These are phyloP conservation scores for Petrocephalus schoutedeni DNA, from an alignment of 2,797 vertebrate genomes.

Conservation along the genomic window DNA sequence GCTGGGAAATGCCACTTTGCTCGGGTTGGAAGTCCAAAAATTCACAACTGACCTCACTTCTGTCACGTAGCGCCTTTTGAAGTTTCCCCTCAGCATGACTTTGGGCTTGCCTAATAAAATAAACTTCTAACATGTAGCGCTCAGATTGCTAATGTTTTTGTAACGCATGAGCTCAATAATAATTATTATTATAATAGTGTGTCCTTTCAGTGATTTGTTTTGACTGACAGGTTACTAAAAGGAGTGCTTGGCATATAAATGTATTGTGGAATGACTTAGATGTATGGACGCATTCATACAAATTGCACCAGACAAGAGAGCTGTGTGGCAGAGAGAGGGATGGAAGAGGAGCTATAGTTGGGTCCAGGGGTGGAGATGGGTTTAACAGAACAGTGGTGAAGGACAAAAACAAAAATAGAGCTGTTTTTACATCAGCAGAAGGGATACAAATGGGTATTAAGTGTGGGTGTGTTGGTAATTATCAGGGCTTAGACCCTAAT, in stretches of 20 bases:
- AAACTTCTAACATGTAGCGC: background rate
- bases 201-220: background rate
- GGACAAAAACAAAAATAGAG: background rate
- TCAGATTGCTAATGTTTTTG: background rate
- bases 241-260: background rate
- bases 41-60: constrained; percentile 1
- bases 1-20: background rate
- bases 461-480: background rate
- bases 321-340: background rate
- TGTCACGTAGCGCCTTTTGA: background rate
- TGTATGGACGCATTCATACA: background rate
- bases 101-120: background rate
- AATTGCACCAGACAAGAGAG: background rate
- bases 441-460: background rate
- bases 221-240: background rate
- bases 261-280: background rate
- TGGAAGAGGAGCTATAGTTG: background rate
- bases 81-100: background rate
- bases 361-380: background rate
- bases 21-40: background rate
- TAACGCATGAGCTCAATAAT: constrained; percentile 1
- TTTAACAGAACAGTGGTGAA: background rate
- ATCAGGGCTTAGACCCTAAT: background rate
- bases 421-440: background rate
- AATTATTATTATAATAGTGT: background rate